Conservation (phyloP, 1,140 invertebrate genomes). For the Reticulitermes speratus region DNA sequence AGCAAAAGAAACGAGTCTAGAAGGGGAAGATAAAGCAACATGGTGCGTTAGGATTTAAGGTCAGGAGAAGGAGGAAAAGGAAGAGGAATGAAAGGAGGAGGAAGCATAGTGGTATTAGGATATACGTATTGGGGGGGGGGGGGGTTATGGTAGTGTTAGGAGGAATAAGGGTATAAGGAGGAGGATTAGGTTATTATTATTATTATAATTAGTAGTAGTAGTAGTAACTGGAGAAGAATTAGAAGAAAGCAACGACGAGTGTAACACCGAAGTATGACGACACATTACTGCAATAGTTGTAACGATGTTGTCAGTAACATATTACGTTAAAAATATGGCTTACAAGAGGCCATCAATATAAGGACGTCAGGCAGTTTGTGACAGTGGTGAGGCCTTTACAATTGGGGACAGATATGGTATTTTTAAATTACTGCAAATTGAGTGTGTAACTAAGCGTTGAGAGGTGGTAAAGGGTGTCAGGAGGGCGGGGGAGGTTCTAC, state of each 20-base stretch:
- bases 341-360: not conserved
- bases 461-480: not conserved
- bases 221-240: not conserved
- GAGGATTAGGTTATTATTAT: not conserved
- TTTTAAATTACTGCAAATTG: conserved; percentile 9
- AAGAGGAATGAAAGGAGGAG: too few species aligned
- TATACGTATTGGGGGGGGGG: not conserved
- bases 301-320: too few species aligned
- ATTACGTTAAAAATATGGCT: not conserved
- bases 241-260: too few species aligned
- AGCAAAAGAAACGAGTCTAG: not conserved
- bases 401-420: not conserved
- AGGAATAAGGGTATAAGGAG: not conserved
- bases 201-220: not conserved
- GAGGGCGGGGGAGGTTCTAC: not conserved
- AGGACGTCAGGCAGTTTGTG: not conserved
- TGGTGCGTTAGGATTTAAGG: too few species aligned
- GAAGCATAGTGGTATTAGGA: too few species aligned
- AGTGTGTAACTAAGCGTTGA: conserved; percentile 13
- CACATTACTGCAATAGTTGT: too few species aligned
- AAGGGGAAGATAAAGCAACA: not conserved
- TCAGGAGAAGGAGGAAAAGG: too few species aligned
- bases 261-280: too few species aligned
- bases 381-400: not conserved
- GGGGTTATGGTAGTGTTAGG: not conserved